Conservation (phyloP, 2,113 vertebrate species). For the Aix galericulata region DNA sequence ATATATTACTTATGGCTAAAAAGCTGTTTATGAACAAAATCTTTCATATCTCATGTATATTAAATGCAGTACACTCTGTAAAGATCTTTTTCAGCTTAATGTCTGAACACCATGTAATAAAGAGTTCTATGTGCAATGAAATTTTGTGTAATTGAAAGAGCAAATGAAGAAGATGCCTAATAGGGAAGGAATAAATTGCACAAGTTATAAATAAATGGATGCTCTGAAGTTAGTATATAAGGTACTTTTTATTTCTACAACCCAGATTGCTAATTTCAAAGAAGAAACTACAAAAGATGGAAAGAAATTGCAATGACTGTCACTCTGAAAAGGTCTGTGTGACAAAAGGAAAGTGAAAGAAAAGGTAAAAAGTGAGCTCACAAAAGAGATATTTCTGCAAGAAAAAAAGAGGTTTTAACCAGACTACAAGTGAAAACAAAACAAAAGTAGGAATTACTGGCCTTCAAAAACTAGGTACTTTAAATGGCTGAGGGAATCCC, state of each 20-base stretch:
- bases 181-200: background rate
- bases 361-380: background rate
- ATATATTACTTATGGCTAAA: background rate
- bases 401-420: background rate
- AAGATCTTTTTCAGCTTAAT: background rate
- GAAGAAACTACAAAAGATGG: background rate
- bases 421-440: background rate
- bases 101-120: conserved; percentile 1
- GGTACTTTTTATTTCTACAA: background rate
- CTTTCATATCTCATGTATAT: background rate
- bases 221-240: background rate
- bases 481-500: background rate
- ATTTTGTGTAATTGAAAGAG: conserved; percentile 3
- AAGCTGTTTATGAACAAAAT: conserved; percentile 3
- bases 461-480: background rate
- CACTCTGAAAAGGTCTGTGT: background rate
- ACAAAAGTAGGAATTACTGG: background rate
- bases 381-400: background rate
- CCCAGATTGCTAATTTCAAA: background rate
- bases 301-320: background rate
- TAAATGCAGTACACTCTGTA: background rate
- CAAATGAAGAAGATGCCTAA: conserved; percentile 7
- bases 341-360: background rate
- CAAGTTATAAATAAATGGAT: background rate
- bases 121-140: background rate